Conservation (phyloP, 2,113 vertebrate species). For the Cynopterus brachyotis region DNA sequence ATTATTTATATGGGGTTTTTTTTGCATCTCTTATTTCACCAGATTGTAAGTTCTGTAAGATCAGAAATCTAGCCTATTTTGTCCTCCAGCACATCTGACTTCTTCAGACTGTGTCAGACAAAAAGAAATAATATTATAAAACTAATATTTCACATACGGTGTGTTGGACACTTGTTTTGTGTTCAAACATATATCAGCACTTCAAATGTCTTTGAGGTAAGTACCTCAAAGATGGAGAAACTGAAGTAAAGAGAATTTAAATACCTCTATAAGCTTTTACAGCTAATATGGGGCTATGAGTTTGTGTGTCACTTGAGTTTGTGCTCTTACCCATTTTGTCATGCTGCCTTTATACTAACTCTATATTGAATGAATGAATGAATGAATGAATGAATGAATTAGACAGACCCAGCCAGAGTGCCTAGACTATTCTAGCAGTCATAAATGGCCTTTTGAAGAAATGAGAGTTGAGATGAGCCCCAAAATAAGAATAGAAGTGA, state of each 20-base stretch:
- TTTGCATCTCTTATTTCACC: neutral
- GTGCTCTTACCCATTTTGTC: neutral
- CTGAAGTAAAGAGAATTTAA: neutral
- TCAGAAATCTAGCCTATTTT: neutral
- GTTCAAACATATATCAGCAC: neutral
- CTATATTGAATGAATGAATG: neutral
- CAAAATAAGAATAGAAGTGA: neutral
- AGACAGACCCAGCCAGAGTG: neutral
- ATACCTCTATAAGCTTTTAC: neutral
- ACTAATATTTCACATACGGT: neutral
- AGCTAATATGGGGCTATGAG: neutral
- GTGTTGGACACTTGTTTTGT: neutral
- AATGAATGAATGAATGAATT: neutral
- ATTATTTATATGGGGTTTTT: neutral
- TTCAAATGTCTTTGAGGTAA: neutral
- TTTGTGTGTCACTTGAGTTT: neutral
- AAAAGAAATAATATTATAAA: neutral
- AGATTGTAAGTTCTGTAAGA: neutral
- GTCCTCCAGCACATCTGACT: neutral
- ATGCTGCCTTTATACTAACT: neutral
- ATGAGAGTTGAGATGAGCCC: neutral
- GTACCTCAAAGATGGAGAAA: constrained; percentile 38
- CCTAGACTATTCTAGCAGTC: neutral
- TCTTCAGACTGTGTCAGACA: neutral
- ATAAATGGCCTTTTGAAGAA: neutral